phyloP scores from a whole-genome alignment of 2,797 vertebrate species.

The Epinephelus malabaricus region DNA sequence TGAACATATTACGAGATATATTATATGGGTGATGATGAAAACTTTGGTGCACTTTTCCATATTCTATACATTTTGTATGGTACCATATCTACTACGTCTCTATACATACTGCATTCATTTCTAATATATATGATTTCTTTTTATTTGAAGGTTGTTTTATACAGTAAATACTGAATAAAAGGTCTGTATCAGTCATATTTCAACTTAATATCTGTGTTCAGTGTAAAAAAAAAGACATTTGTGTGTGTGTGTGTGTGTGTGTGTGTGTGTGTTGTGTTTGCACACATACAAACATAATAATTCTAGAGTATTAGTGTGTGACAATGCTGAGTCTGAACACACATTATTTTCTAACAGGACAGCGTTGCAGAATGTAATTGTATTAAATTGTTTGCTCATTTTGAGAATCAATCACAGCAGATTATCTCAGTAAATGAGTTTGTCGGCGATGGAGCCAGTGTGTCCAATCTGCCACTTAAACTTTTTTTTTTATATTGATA shows the following conservation, averaged over 20 bases:
- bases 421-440: constrained; percentile 46
- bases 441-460: not conserved
- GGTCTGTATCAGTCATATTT: not conserved
- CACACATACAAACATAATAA: not conserved
- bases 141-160: not conserved
- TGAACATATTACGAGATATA: not conserved
- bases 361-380: constrained; percentile 12
- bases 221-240: not conserved
- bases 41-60: not conserved
- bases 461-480: constrained; percentile 24
- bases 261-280: not conserved
- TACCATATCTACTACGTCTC: no score
- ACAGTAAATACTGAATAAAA: constrained; percentile 10
- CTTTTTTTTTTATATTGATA: constrained; percentile 24
- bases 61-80: no score
- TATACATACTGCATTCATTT: not conserved
- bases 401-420: constrained; percentile 31
- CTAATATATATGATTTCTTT: not conserved
- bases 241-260: not conserved
- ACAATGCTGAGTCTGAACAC: not conserved
- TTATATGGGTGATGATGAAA: not conserved
- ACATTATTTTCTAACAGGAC: not conserved
- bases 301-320: not conserved
- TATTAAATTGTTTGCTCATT: constrained; percentile 34
- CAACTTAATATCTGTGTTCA: not conserved